These are phyloP conservation scores for Amphipoea lucens DNA, from an alignment of 2,888 invertebrate species.

Conservation along the genomic window DNA sequence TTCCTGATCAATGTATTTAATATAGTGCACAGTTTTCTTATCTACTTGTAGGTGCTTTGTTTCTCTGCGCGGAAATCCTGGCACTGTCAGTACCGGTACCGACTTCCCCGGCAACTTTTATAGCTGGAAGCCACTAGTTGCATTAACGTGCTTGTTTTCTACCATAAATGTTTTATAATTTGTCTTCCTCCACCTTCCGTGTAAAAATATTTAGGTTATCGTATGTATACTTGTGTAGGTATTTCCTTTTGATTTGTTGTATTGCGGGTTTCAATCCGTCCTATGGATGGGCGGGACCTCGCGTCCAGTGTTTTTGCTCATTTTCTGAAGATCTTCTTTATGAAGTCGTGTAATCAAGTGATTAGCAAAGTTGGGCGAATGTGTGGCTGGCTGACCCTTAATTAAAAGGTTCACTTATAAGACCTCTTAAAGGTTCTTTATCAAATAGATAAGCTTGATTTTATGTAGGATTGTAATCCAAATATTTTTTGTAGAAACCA, in stretches of 20 bases:
- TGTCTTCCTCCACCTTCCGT: not conserved
- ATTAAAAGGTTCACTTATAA: constrained; percentile 1
- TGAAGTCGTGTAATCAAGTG: constrained; percentile 12
- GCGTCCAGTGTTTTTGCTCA: constrained; percentile 4
- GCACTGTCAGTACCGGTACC: not conserved
- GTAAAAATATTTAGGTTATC: not conserved
- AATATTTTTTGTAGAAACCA: not conserved
- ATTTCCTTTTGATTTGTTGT: constrained; percentile 2
- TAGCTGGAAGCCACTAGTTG: constrained; percentile 3
- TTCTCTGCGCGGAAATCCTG: constrained; percentile 28
- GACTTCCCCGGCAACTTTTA: not conserved
- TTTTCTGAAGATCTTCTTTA: constrained; percentile 20
- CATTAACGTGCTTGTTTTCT: not conserved
- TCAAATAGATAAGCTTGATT: not conserved
- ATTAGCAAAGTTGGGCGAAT: constrained; percentile 4
- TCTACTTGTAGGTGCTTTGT: not conserved
- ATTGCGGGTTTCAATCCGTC: not conserved
- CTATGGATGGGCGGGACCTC: too few relatives aligned
- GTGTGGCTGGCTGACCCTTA: constrained; percentile 9
- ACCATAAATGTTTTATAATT: not conserved
- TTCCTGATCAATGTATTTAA: constrained; percentile 4
- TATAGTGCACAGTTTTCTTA: constrained; percentile 7
- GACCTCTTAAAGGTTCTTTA: not conserved
- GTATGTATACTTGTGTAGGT: not conserved
- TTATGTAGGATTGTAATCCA: not conserved